A percentile compares a stretch with the other conserved stretches of the same genome.
These are phyloP conservation scores for Toxotes lorentzi DNA, from an alignment of 2,797 vertebrate genomes.

Conservation along the genomic window DNA sequence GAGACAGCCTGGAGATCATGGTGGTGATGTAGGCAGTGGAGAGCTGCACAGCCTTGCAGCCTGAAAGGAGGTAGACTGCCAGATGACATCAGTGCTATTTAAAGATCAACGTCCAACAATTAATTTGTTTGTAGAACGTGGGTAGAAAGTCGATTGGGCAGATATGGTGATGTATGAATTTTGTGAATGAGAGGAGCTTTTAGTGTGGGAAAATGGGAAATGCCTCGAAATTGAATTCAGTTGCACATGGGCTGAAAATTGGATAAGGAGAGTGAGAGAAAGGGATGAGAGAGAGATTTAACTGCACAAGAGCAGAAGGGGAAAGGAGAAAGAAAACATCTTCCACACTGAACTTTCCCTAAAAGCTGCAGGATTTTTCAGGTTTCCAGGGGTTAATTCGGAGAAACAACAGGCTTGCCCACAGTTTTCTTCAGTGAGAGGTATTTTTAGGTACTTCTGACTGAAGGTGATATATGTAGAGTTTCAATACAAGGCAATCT, in stretches of 20 bases:
- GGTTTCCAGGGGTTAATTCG: conserved; percentile 4
- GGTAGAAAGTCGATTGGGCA: conserved; percentile 15
- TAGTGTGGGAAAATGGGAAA: conserved; percentile 36
- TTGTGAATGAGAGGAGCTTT: conserved; percentile 51
- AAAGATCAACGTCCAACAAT: conserved; percentile 12
- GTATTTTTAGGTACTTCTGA: conserved; percentile 10
- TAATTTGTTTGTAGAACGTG: conserved; percentile 1
- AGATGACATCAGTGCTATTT: conserved; percentile 25
- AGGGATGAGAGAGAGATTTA: conserved; percentile 5
- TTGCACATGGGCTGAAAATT: conserved; percentile 43
- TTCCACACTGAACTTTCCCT: conserved; percentile 11
- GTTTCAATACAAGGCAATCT: not conserved
- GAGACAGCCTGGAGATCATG: not conserved
- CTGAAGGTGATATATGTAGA: not conserved
- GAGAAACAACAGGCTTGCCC: not conserved
- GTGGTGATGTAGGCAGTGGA: conserved; percentile 12
- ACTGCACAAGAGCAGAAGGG: conserved; percentile 19
- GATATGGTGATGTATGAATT: conserved; percentile 22
- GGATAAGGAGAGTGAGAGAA: conserved; percentile 37
- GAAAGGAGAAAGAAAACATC: conserved; percentile 28
- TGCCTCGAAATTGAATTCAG: conserved; percentile 37
- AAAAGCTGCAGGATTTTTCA: not conserved
- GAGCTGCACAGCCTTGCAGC: not conserved
- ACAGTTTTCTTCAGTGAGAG: conserved; percentile 2
- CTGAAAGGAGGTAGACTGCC: conserved; percentile 21